Conservation (phyloP, 2,113 vertebrate species). For the Scolopax mira region DNA sequence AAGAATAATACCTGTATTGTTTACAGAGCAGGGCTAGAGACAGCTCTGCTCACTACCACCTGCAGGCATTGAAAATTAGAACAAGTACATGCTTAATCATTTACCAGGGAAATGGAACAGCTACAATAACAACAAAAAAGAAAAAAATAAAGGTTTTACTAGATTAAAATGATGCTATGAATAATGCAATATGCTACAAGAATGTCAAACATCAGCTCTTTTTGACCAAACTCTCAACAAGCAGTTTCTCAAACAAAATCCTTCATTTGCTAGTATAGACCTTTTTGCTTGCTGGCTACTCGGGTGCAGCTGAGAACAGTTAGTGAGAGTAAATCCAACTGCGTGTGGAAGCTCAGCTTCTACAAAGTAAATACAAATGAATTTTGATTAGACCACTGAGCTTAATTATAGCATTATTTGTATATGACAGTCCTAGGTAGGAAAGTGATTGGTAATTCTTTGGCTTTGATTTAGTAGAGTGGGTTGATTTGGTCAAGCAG, state of each 20-base stretch:
- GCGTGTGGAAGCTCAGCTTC: not conserved
- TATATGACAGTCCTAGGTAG: not conserved
- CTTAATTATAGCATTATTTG: not conserved
- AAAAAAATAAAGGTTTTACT: not conserved
- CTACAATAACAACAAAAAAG: not conserved
- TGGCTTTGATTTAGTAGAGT: not conserved
- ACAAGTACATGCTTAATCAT: constrained; percentile 56
- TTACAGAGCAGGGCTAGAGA: constrained; percentile 19
- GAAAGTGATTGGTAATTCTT: not conserved
- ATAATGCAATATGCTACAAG: not conserved
- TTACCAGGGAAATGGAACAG: constrained; percentile 48
- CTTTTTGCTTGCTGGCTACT: not conserved
- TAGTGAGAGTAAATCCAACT: not conserved
- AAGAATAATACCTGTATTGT: constrained; percentile 36
- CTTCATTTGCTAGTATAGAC: not conserved
- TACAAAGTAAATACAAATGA: not conserved
- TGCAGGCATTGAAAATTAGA: constrained; percentile 62
- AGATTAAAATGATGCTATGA: not conserved
- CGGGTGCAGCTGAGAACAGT: not conserved
- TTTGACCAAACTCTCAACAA: not conserved
- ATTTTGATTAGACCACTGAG: not conserved
- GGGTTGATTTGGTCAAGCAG: not conserved
- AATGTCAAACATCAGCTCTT: not conserved
- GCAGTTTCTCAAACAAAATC: not conserved
- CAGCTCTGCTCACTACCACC: constrained; percentile 28